Conservation (phyloP, 2,888 invertebrate species). For the Carabus problematicus region DNA sequence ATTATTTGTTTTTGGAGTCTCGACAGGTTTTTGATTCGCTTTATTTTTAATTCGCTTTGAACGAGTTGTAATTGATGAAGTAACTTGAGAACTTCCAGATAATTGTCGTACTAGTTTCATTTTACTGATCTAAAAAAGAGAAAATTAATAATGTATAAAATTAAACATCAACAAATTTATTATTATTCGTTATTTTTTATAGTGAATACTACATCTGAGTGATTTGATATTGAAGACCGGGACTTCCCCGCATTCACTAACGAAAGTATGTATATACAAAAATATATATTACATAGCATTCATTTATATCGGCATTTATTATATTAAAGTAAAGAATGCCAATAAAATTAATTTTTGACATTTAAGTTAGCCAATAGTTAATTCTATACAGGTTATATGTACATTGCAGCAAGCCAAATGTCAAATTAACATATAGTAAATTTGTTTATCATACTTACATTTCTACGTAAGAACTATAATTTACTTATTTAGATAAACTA, state of each 20-base stretch:
- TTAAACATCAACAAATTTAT: too few relatives aligned
- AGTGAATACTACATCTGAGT: too few relatives aligned
- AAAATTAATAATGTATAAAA: too few relatives aligned
- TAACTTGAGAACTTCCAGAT: too few relatives aligned
- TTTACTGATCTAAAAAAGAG: too few relatives aligned
- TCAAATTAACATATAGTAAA: background rate
- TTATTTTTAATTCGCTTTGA: too few relatives aligned
- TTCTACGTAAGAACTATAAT: background rate
- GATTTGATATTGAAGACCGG: background rate
- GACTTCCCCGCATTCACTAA: background rate
- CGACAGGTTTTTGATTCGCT: too few relatives aligned
- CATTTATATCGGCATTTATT: background rate
- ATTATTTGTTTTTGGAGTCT: too few relatives aligned
- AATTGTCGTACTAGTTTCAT: too few relatives aligned
- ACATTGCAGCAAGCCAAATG: background rate
- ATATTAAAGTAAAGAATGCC: background rate
- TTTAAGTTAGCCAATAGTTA: background rate
- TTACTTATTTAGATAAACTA: background rate
- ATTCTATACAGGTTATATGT: slow-evolving; percentile 1
- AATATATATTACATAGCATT: background rate
- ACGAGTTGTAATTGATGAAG: too few relatives aligned
- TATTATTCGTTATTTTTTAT: too few relatives aligned
- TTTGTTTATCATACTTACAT: background rate
- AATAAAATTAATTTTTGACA: background rate
- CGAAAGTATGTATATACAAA: background rate